These are phyloP conservation scores for Sternotherus odoratus DNA, from an alignment of 2,797 vertebrate genomes.

Conservation along the genomic window DNA sequence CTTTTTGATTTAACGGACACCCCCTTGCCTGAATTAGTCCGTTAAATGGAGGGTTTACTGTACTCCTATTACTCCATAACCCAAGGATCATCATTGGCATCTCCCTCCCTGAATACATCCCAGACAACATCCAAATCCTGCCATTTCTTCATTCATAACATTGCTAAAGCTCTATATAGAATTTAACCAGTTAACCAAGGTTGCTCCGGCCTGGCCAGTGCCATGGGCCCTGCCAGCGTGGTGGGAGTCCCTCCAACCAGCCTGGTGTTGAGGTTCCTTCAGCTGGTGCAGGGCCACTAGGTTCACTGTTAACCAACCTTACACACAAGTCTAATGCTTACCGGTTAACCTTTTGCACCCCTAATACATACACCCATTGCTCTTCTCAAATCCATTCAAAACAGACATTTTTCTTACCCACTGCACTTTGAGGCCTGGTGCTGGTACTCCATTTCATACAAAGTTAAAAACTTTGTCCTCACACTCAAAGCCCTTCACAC, in stretches of 20 bases:
- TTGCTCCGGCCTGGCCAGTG: too few species aligned
- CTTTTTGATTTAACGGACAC: too few species aligned
- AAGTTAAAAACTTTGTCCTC: background rate
- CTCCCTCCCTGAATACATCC: constrained; percentile 30
- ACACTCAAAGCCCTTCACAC: background rate
- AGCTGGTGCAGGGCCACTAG: too few species aligned
- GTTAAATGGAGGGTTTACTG: too few species aligned
- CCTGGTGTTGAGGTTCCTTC: too few species aligned
- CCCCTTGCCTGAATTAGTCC: too few species aligned
- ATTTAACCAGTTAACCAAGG: too few species aligned
- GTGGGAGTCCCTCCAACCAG: too few species aligned
- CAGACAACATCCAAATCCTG: background rate
- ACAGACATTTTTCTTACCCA: background rate
- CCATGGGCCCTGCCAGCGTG: too few species aligned
- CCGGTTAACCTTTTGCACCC: too few species aligned
- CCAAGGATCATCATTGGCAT: background rate
- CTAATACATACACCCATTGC: background rate
- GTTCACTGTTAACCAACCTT: too few species aligned
- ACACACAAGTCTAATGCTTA: too few species aligned
- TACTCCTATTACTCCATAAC: background rate
- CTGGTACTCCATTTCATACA: background rate
- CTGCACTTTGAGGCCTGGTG: background rate
- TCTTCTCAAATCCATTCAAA: background rate
- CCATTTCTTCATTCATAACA: background rate
- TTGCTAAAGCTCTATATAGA: background rate